Percentiles rank a stretch among this genome's conserved stretches.
These are phyloP conservation scores for Kryptolebias marmoratus DNA, from an alignment of 2,113 vertebrate species.

Conservation along the genomic window DNA sequence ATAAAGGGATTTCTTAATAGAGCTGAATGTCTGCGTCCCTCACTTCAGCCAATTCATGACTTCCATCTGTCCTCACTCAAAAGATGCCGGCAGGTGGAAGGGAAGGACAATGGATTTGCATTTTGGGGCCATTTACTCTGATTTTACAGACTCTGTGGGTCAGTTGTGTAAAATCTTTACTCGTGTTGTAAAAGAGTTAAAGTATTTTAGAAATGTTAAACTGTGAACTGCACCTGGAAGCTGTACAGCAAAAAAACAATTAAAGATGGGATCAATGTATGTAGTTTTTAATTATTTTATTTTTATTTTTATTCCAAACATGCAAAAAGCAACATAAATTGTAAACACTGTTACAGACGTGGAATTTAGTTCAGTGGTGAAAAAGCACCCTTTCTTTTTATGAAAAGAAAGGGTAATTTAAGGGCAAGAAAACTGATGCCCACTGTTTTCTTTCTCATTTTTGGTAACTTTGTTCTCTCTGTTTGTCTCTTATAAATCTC, in stretches of 20 bases:
- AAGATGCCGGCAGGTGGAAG: slow-evolving; percentile 66
- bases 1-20: slow-evolving; percentile 68
- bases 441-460: slow-evolving; percentile 30
- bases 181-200: slow-evolving; percentile 16
- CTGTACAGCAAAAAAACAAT: neutral
- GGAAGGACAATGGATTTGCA: slow-evolving; percentile 60
- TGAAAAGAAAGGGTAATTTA: slow-evolving; percentile 69
- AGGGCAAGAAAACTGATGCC: slow-evolving; percentile 51
- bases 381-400: slow-evolving; percentile 56
- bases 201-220: slow-evolving; percentile 14
- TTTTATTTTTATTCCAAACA: neutral
- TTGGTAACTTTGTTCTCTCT: slow-evolving; percentile 24
- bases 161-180: slow-evolving; percentile 36
- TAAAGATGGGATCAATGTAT: too few species aligned
- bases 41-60: slow-evolving; percentile 71
- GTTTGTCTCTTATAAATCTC: slow-evolving; percentile 49
- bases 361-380: slow-evolving; percentile 48
- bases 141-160: slow-evolving; percentile 37
- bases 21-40: slow-evolving; percentile 59
- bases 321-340: slow-evolving; percentile 33
- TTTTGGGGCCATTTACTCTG: slow-evolving; percentile 44
- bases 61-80: slow-evolving; percentile 74
- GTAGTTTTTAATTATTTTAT: too few species aligned
- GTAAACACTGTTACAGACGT: slow-evolving; percentile 47
- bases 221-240: neutral